These are phyloP conservation scores for Diachrysia chrysitis DNA, from an alignment of 2,888 invertebrate species.

Conservation along the genomic window DNA sequence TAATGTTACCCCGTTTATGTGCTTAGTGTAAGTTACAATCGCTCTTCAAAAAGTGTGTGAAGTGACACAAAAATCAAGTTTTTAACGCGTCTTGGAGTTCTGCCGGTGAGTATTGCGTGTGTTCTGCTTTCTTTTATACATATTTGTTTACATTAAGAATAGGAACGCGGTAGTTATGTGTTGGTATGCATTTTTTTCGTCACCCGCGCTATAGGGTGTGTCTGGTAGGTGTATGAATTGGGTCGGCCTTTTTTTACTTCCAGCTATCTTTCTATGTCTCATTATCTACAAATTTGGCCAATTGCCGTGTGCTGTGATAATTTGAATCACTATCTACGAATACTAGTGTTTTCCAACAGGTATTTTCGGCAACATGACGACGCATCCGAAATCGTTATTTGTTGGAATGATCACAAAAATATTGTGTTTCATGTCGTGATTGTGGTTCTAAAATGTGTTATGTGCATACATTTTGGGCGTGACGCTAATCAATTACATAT, in stretches of 20 bases:
- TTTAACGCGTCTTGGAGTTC: constrained; percentile 72
- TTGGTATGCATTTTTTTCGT: constrained; percentile 61
- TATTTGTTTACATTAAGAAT: constrained; percentile 69
- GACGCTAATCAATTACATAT: constrained; percentile 79
- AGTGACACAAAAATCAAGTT: constrained; percentile 77
- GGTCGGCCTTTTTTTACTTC: constrained; percentile 74
- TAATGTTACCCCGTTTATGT: constrained; percentile 82
- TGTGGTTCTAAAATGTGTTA: constrained; percentile 39
- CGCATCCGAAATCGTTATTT: constrained; percentile 3
- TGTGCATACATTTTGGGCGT: constrained; percentile 75
- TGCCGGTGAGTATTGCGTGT: constrained; percentile 80
- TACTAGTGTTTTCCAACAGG: constrained; percentile 31
- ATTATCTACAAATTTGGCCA: constrained; percentile 29
- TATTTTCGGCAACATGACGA: constrained; percentile 20
- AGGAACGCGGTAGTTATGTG: constrained; percentile 58
- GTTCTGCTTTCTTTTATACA: constrained; percentile 67
- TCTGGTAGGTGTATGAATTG: constrained; percentile 68
- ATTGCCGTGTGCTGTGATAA: constrained; percentile 42
- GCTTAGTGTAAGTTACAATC: constrained; percentile 84
- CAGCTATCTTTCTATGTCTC: constrained; percentile 29
- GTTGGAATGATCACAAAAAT: constrained; percentile 19
- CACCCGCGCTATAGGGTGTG: constrained; percentile 79
- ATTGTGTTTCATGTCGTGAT: constrained; percentile 11
- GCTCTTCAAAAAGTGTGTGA: constrained; percentile 76
- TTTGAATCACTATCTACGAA: constrained; percentile 22